phyloP scores from a whole-genome alignment of 2,113 vertebrate species.

The Ramphastos sulfuratus region DNA sequence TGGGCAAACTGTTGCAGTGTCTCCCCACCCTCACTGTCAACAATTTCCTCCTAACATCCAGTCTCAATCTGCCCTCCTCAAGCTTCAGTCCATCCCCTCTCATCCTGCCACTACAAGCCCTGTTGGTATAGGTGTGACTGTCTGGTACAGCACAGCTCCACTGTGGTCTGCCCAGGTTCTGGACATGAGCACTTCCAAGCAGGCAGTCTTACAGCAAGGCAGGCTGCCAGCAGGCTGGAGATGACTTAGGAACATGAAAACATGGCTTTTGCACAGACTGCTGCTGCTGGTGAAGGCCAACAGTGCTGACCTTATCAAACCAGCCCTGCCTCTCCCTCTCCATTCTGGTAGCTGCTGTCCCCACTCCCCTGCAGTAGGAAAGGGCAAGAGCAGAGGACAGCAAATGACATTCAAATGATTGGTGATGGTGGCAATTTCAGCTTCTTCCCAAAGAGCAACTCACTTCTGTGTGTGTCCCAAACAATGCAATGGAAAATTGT shows the following conservation, averaged over 20 bases:
- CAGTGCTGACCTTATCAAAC: background rate
- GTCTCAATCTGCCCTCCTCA: no score
- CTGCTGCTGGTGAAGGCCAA: background rate
- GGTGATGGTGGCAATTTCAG: background rate
- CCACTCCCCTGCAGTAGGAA: background rate
- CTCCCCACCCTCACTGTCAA: no score
- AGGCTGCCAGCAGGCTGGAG: background rate
- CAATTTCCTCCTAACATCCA: no score
- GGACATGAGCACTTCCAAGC: background rate
- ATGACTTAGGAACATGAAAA: background rate
- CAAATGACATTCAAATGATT: background rate
- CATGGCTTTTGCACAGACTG: background rate
- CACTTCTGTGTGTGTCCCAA: background rate
- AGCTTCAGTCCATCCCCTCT: background rate
- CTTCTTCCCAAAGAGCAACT: background rate
- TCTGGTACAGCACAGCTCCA: background rate
- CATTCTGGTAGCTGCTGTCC: background rate
- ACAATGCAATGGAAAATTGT: background rate
- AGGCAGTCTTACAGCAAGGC: background rate
- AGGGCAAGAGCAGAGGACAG: background rate
- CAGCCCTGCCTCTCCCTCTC: background rate
- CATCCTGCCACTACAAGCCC: background rate
- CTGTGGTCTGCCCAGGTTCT: background rate
- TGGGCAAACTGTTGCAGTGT: no score
- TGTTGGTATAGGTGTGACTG: fast-evolving